A percentile compares a stretch with the other conserved stretches of the same genome.
Evolutionary conservation across 2,888 invertebrate species (phyloP).

Genomic region (Patella pellucida): DNA sequence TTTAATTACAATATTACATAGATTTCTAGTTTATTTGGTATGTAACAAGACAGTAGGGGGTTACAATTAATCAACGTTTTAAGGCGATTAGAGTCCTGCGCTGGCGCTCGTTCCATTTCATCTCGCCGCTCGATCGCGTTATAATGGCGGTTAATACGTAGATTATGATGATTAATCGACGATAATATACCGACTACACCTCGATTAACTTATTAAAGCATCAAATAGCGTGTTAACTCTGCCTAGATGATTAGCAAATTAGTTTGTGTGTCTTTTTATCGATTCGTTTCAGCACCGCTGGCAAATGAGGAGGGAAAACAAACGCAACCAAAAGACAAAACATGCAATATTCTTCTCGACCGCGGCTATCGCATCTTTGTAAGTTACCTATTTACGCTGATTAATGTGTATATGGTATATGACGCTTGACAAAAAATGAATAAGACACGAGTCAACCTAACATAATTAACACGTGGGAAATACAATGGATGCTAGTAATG

Average conservation of each 20-base stretch:
- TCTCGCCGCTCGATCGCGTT: background rate
- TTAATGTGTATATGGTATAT: too few relatives aligned
- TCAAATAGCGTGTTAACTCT: constrained; percentile 5
- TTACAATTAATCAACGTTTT: background rate
- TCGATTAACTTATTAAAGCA: constrained; percentile 11
- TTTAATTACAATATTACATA: background rate
- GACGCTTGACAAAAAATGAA: too few relatives aligned
- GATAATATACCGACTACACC: background rate
- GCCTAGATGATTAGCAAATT: background rate
- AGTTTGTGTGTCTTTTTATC: constrained; percentile 2
- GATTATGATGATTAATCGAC: constrained; percentile 7
- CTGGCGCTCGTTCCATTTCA: background rate
- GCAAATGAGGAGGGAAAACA: background rate
- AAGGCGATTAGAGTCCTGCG: constrained; percentile 1
- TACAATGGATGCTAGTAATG: too few relatives aligned
- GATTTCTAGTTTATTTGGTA: background rate
- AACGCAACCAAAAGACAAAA: background rate
- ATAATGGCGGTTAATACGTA: background rate
- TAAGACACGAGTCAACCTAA: too few relatives aligned
- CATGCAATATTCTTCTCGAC: background rate
- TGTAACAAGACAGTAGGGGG: background rate
- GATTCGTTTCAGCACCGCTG: background rate
- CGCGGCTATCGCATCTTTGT: background rate
- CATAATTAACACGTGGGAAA: too few relatives aligned
- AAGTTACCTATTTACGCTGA: too few relatives aligned